Evolutionary conservation across 2,113 vertebrate species (phyloP), one percentile per base, ranked within the genome.

Genomic region (Ia io): DNA sequence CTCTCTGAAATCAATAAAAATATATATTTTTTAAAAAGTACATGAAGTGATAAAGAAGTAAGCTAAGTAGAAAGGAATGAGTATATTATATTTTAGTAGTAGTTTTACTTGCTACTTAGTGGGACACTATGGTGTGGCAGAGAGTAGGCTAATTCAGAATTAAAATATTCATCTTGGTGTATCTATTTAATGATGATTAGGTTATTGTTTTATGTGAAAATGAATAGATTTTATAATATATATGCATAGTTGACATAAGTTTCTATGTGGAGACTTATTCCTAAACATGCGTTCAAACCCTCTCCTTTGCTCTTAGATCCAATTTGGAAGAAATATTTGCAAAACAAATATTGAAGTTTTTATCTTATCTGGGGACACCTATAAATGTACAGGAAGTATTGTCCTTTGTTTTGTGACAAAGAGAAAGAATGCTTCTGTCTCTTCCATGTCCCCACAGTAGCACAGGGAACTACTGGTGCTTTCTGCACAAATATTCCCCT

Each of bases 321-420:
- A 56, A 18, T 82, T 63, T 65, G 40, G 71, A 93, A 53, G 71
- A 96, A 95, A 88, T 90, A 88, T 32, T 85, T 85, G 69, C 76
- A 47, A 91, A 86, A 96, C 65, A 77, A 35, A 32, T 88, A 63
- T 16, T 53, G 25, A 95, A 13, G 1, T 59, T 84, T 56, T 70
- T 71, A 44, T 30, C 59, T 80, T 70, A 44, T 74, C 51, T 84
- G 37, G 47, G 63, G 25, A 71, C 30, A 9, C 25, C 37, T 65
- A 3, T 69, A 90, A 40, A 86, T 83, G 23, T 53, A 35, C n/a
- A 56, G 14, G n/a, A 84, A 18, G 32, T 91, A 12, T 42, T 59
- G 14, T 14, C 22, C 37, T 35, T 79, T 74, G 47, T 32, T 80
- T 78, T 87, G 20, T 56, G 47, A 37, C 47, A 69, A n/a, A 47